Evolutionary conservation across 2,888 invertebrate species (phyloP).

Genomic region (Rotaria magnacalcarata): DNA sequence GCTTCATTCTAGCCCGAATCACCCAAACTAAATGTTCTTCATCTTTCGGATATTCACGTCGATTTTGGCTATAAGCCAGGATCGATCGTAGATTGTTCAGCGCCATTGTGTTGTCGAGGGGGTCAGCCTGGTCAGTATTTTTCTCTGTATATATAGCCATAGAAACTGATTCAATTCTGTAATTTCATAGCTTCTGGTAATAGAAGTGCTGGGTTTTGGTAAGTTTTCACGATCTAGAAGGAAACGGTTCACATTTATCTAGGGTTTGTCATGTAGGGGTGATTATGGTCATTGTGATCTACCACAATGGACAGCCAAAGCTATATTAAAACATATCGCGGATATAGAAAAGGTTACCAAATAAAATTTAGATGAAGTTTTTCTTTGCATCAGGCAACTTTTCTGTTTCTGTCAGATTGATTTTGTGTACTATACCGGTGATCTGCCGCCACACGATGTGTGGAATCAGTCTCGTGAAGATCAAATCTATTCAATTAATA

Average conservation of each 20-base stretch:
- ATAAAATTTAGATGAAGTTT: too few relatives aligned
- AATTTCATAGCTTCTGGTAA: neutral
- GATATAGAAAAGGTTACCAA: slow-evolving; percentile 50
- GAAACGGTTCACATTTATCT: too few relatives aligned
- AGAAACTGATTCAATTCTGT: too few relatives aligned
- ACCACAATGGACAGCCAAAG: slow-evolving; percentile 82
- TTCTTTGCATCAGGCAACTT: too few relatives aligned
- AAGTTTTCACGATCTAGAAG: neutral
- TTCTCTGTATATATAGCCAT: too few relatives aligned
- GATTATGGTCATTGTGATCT: slow-evolving; percentile 91
- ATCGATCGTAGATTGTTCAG: slow-evolving; percentile 69
- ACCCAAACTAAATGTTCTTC: slow-evolving; percentile 69
- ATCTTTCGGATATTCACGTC: slow-evolving; percentile 81
- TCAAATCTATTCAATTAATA: slow-evolving; percentile 46
- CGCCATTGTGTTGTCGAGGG: slow-evolving; percentile 73
- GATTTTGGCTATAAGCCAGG: slow-evolving; percentile 71
- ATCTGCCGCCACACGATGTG: slow-evolving; percentile 50
- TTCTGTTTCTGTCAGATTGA: slow-evolving; percentile 21
- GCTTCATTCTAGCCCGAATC: slow-evolving; percentile 39
- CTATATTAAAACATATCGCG: slow-evolving; percentile 70
- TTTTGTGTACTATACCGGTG: slow-evolving; percentile 50
- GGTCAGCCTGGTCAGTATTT: neutral
- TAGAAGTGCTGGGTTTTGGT: slow-evolving; percentile 55
- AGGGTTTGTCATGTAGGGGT: slow-evolving; percentile 66
- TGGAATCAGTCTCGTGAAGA: slow-evolving; percentile 49